Evolutionary conservation across 2,113 vertebrate species (phyloP).

Genomic region (Terrapene triunguis): DNA sequence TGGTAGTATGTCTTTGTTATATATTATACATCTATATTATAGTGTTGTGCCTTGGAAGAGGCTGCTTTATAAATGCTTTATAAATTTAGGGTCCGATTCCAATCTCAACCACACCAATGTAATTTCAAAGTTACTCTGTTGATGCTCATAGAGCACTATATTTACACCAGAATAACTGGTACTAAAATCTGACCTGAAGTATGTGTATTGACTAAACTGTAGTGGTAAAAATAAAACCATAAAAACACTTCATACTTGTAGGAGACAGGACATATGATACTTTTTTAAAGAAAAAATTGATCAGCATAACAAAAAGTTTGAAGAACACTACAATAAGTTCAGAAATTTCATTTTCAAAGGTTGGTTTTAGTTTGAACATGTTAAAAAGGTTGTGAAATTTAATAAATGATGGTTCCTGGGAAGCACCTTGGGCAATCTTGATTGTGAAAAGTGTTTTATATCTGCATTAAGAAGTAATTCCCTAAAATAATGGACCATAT

Average conservation of each 20-base stretch:
- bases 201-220: not conserved
- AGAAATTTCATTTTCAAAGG: not conserved
- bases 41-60: not conserved
- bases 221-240: not conserved
- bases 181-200: not conserved
- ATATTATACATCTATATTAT: not conserved
- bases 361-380: not conserved
- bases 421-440: not conserved
- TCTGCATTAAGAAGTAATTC: not conserved
- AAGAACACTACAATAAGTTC: not conserved
- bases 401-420: not conserved
- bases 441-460: not conserved
- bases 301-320: not conserved
- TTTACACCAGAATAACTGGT: not conserved
- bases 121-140: not conserved
- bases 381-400: not conserved
- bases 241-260: not conserved
- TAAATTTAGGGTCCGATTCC: not conserved
- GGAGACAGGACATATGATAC: not conserved
- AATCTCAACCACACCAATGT: not conserved
- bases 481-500: fast-evolving
- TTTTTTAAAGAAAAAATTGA: not conserved
- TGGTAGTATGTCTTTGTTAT: not conserved
- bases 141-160: not conserved
- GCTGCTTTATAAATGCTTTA: not conserved